Evolutionary conservation across 2,113 vertebrate genomes (phyloP).

Genomic region (human (Homo sapiens)): GRCh38 chr13:43984501-43985000

Average conservation of each 20-base stretch:
- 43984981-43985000: neutral
- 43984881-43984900: conserved; percentile 15
- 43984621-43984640: neutral
- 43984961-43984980: conserved; percentile 26
- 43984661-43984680: neutral
- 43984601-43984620: neutral
- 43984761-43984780: conserved; percentile 38
- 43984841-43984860: neutral
- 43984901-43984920: neutral
- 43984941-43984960: neutral
- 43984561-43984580: neutral
- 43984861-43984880: neutral
- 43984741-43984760: neutral
- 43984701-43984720: neutral
- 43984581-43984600: neutral
- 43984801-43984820: neutral
- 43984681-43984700: neutral
- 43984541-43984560: neutral
- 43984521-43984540: conserved; percentile 3
- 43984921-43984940: conserved; percentile 4
- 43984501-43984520: neutral
- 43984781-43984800: conserved; percentile 37
- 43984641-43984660: neutral
- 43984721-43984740: neutral
- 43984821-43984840: neutral